Evolutionary conservation across 2,113 vertebrate genomes (phyloP).

Genomic region (Paramormyrops kingsleyae): DNA sequence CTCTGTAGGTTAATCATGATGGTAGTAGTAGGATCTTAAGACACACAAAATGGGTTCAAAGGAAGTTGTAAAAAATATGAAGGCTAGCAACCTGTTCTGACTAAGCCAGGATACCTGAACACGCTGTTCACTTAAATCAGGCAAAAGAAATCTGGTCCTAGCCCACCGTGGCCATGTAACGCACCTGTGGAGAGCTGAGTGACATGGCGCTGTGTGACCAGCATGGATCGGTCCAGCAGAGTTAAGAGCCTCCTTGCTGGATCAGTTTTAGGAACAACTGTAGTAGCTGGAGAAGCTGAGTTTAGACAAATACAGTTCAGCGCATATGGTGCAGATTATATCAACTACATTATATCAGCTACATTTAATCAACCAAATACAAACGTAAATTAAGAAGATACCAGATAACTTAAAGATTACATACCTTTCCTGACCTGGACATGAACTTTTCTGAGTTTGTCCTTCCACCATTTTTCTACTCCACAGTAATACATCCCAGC

Average conservation of each 20-base stretch:
- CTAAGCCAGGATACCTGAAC: neutral
- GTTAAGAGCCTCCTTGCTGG: neutral
- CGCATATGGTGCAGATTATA: neutral
- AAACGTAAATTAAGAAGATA: neutral
- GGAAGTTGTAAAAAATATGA: neutral
- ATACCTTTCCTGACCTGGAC: constrained; percentile 28
- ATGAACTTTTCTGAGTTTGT: constrained; percentile 11
- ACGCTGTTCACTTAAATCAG: neutral
- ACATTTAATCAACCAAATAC: neutral
- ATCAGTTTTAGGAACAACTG: neutral
- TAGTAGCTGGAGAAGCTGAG: neutral
- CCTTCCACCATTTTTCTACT: neutral
- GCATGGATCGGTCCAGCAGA: neutral
- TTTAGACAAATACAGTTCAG: neutral
- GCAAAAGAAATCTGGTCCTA: neutral
- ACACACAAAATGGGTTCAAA: neutral
- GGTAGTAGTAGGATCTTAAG: neutral
- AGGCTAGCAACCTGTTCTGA: neutral
- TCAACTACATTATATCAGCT: neutral
- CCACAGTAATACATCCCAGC: constrained; percentile 38
- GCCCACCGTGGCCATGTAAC: neutral
- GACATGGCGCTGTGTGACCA: neutral
- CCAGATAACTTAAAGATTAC: neutral
- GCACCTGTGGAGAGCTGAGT: neutral
- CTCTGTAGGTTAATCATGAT: neutral